These are phyloP conservation scores for Herpetotheres cachinnans DNA, from an alignment of 2,113 vertebrate genomes.

Conservation along the genomic window DNA sequence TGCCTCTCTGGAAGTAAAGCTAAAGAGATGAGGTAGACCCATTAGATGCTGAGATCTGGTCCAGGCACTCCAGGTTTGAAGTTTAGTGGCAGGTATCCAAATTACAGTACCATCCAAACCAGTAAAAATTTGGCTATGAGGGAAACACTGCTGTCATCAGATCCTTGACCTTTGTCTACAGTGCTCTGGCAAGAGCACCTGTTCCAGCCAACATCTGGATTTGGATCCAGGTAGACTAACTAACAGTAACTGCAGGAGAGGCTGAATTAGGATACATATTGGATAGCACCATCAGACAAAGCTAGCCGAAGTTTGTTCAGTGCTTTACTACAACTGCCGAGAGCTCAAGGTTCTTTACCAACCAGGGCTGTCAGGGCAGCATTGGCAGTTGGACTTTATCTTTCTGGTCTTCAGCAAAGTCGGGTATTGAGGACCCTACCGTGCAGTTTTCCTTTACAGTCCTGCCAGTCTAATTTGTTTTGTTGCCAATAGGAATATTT, in stretches of 20 bases:
- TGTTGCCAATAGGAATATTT: background rate
- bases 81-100: background rate
- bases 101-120: background rate
- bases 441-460: background rate
- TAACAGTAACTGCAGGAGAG: background rate
- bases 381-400: background rate
- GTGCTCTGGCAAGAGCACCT: background rate
- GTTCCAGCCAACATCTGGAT: background rate
- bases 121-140: background rate
- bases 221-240: background rate
- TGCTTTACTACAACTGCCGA: rapidly evolving
- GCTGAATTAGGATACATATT: background rate
- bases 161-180: background rate
- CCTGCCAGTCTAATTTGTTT: background rate
- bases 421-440: background rate
- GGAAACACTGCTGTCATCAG: background rate
- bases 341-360: background rate
- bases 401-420: background rate
- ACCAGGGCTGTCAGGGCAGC: background rate
- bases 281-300: background rate
- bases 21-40: background rate
- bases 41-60: background rate
- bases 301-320: background rate
- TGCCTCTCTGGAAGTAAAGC: background rate
- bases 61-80: background rate